Base-by-base conservation (phyloP, 2,797 vertebrate genomes). In the Onychomys leucogaster region DNA sequence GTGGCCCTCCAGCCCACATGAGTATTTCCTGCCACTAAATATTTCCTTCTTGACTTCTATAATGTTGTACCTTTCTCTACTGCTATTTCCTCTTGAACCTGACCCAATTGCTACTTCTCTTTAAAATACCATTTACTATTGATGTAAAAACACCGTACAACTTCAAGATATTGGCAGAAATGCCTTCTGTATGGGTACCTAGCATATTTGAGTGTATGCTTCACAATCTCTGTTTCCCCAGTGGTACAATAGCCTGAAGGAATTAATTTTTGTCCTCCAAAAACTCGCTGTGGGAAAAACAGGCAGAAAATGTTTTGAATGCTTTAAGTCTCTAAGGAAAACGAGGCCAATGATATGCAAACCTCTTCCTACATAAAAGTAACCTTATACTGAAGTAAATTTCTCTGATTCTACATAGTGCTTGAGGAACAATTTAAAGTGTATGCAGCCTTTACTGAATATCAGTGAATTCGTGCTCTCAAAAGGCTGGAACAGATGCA, bases 91-190 rank as follows among this genome's bases (percentile, higher is more conserved):
- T 93, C n/a, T 11, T 85, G 34, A n/a, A 77, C 7, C 9, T 84
- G 46, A 88, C n/a, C n/a, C 61, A 88, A 87, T 97, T 71, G 37
- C 61, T 92, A 77, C 55, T 94, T 63, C n/a, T 94, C 43, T 83
- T 14, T 77, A 69, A 93, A 95, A 86, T 9, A 94, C 41, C 32
- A 75, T 52, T 90, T 94, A 52, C 81, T 88, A 73, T 86, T 86
- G 77, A 57, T 61, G 90, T 91, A 91, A 80, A 52, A 75, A 82
- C 9, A 85, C 14, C 78, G 49, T 29, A 69, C 29, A 89, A 49
- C 61, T 92, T 94, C 25, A 81, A 32, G 34, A 73, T 88, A 90
- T 37, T 55, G 10, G 46, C 73, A 80, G n/a, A 46, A 81, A 95
- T 43, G 57, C 14, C 43, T 92, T 90, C 59, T 76, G 16, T 85